phyloP scores from a whole-genome alignment of 2,113 vertebrate species.

The Sceloporus undulatus region DNA sequence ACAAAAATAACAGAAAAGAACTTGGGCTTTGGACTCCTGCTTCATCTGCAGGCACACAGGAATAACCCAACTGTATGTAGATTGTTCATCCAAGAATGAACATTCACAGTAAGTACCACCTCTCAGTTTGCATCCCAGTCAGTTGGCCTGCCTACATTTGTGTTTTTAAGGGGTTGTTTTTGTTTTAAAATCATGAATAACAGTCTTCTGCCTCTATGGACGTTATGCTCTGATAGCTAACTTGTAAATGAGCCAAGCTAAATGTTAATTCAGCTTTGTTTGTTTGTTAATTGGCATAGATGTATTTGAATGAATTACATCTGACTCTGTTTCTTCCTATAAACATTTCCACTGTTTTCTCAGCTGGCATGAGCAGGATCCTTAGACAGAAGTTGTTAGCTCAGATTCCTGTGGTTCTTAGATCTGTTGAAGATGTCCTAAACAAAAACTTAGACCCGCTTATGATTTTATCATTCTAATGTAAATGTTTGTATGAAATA shows the following conservation, averaged over 20 bases:
- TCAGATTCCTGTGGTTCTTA: not conserved
- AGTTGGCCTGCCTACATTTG: not conserved
- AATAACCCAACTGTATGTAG: too few relatives aligned
- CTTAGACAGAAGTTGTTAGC: too few relatives aligned
- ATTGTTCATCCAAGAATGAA: too few relatives aligned
- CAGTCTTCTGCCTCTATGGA: not conserved
- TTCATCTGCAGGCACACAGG: too few relatives aligned
- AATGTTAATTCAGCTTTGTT: not conserved
- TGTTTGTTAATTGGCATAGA: not conserved
- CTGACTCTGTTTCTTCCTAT: not conserved
- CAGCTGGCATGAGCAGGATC: not conserved
- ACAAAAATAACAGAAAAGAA: not conserved
- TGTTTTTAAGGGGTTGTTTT: not conserved
- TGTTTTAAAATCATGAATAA: not conserved
- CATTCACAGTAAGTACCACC: too few relatives aligned
- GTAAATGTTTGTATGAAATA: not conserved
- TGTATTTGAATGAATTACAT: not conserved
- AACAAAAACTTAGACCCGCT: not conserved
- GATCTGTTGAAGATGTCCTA: not conserved
- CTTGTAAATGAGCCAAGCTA: not conserved
- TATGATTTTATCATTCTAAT: not conserved
- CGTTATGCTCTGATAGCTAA: not conserved
- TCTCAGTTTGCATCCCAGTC: not conserved
- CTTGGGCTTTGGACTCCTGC: not conserved
- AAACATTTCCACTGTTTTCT: not conserved